These are phyloP conservation scores for Olivierus martensii DNA, from an alignment of 1,140 invertebrate species.

Conservation along the genomic window DNA sequence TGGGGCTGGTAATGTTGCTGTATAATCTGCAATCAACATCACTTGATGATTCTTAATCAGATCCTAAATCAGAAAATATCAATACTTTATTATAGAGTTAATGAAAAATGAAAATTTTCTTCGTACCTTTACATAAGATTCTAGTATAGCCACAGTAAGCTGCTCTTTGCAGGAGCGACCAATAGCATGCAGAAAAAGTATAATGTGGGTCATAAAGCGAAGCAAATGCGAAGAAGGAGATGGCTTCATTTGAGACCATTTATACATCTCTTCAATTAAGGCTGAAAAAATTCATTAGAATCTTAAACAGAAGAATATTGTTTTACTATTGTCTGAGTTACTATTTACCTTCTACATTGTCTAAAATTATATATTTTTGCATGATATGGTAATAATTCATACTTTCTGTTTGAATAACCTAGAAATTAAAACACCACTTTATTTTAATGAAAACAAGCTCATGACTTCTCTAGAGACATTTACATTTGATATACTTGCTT, in stretches of 20 bases:
- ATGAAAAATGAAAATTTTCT: neutral
- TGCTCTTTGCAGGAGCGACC: slow-evolving; percentile 45
- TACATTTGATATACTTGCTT: slow-evolving; percentile 24
- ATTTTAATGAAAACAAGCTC: neutral
- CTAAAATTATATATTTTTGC: slow-evolving; percentile 61
- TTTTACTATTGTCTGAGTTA: too few species aligned
- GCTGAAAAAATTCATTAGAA: slow-evolving; percentile 18
- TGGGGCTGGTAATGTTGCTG: slow-evolving; percentile 50
- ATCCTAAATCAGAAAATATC: slow-evolving; percentile 40
- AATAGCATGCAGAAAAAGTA: slow-evolving; percentile 63
- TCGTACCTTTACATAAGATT: slow-evolving; percentile 43
- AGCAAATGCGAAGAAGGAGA: slow-evolving; percentile 45
- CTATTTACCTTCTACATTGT: slow-evolving; percentile 40
- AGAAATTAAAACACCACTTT: slow-evolving; percentile 42
- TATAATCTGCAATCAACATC: slow-evolving; percentile 69
- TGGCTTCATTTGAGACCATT: slow-evolving; percentile 30
- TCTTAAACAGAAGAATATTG: neutral
- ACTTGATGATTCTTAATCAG: slow-evolving; percentile 57
- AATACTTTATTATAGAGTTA: slow-evolving; percentile 4
- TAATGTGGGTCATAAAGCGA: slow-evolving; percentile 64
- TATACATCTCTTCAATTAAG: slow-evolving; percentile 44
- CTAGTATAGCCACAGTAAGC: slow-evolving; percentile 53
- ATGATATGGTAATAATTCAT: slow-evolving; percentile 46
- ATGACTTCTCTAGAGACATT: neutral
- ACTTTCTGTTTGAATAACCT: slow-evolving; percentile 43